Evolutionary conservation across 92 coral and sea anemone species (phyloP), one percentile per base, ranked within the genome.

Genomic region (Nematostella vectensis): DNA sequence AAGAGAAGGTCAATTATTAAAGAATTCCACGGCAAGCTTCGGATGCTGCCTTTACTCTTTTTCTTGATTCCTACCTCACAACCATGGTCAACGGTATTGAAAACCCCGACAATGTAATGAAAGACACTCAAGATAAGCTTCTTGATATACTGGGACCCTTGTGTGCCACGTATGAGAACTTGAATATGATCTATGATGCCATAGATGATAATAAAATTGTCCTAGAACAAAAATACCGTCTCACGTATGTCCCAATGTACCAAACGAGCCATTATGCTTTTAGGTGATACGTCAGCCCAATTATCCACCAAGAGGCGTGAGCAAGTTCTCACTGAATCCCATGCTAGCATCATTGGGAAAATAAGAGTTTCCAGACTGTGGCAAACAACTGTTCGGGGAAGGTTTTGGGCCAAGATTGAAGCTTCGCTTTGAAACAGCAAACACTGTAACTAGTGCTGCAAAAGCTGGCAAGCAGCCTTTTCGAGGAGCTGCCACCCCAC

Each of bases 71-170:
- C n/a, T n/a, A n/a, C n/a, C n/a, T n/a, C n/a, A n/a, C n/a, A n/a
- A n/a, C n/a, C n/a, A n/a, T n/a, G n/a, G n/a, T n/a, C n/a, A n/a
- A n/a, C n/a, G 74, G 73, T 25, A 48, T 48, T 1, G 65, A 65
- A 57, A 17, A 54, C 30, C 55, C 48, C 17, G 79, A 72, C 30
- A 47, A 58, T 11, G 21, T 67, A 24, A 49, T 45, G 28, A 65
- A 50, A 40, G 73, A 64, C 27, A 67, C 47, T 26, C 81, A 74
- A 42, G 74, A 66, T 30, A 74, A 66, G 12, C 63, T 74, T 29
- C 47, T 74, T 39, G 73, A 64, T 45, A 29, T 72, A 12, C 54
- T 65, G 39, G 69, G 81, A 54, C 61, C 81, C n/a, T 50, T 74
- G 18, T 40, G 80, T 44, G 51, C 80, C 16, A 0, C 66, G 37